These are phyloP conservation scores for Probaryconus sp. DNA, from an alignment of 1,140 invertebrate genomes.

Conservation along the genomic window DNA sequence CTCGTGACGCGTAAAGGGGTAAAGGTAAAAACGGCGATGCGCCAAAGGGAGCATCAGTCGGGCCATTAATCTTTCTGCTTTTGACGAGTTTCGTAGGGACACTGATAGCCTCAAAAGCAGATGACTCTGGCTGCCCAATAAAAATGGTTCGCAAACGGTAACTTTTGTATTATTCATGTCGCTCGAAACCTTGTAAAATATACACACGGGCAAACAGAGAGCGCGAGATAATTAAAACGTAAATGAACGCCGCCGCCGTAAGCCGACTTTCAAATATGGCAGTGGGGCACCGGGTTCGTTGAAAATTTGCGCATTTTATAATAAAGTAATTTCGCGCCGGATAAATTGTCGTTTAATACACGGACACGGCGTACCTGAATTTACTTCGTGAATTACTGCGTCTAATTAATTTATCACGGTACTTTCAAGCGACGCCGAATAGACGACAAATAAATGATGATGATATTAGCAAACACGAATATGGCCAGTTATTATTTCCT, in stretches of 20 bases:
- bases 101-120: slow-evolving; percentile 30
- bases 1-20: slow-evolving; percentile 15
- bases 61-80: slow-evolving; percentile 42
- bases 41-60: too few relatives aligned
- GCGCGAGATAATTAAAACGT: slow-evolving; percentile 51
- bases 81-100: slow-evolving; percentile 34
- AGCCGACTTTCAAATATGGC: slow-evolving; percentile 47
- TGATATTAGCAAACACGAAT: slow-evolving; percentile 32
- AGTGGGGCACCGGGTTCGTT: slow-evolving; percentile 10
- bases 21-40: slow-evolving; percentile 20
- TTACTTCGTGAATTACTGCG: slow-evolving; percentile 28
- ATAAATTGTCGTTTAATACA: slow-evolving; percentile 55
- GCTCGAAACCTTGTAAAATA: slow-evolving; percentile 36
- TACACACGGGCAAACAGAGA: slow-evolving; percentile 31
- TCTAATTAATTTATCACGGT: slow-evolving; percentile 52
- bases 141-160: slow-evolving; percentile 30
- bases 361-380: slow-evolving; percentile 28
- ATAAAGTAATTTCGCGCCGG: slow-evolving; percentile 44
- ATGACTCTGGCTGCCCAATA: slow-evolving; percentile 26
- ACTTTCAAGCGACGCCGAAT: slow-evolving; percentile 35
- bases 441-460: slow-evolving; percentile 37
- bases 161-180: slow-evolving; percentile 40
- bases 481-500: slow-evolving; percentile 39
- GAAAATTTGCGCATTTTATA: slow-evolving; percentile 56
- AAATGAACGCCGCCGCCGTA: slow-evolving; percentile 48